Base-by-base conservation (phyloP, 2,113 vertebrate genomes). In the Colaptes auratus region DNA sequence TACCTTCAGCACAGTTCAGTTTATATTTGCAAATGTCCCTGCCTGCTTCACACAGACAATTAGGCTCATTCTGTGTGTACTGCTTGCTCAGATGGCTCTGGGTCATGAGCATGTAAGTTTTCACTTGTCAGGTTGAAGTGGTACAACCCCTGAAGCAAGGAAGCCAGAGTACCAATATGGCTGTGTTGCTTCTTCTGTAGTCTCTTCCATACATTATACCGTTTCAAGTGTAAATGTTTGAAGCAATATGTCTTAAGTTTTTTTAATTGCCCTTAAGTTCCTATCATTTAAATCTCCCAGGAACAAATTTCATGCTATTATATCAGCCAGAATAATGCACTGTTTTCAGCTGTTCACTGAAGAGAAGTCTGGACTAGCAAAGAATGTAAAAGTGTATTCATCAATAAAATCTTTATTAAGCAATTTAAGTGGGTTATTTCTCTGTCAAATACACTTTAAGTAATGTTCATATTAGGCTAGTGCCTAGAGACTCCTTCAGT, bases 11-110 rank as follows among this genome's bases (percentile, higher is more conserved):
- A 70, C 0, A 1, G 78, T 63, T 89, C 87, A 87, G 10, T 95
- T 94, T 96, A 88, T 72, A 85, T 93, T 82, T 95, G 78, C 89
- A 77, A 92, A 93, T 66, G 92, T 52, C 91, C 89, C 64, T 89
- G 84, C 69, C 78, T 88, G 42, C 86, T 92, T 89, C 86, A 71
- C 52, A 59, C 74, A 89, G 77, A 78, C 78, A 83, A 78, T 91
- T 81, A 78, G 44, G 58, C 76, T 91, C 70, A n/a, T 88, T 90
- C 79, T 82, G 39, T 23, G 33, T 16, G 65, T 15, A 35, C 61
- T 15, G 27, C 31, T 89, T 0, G 0, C 33, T 92, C 67, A 85
- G 75, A 88, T 67, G 61, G 17, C 75, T 81, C 76, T 33, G 19
- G 4, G 10, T 56, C 6, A 0, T 3, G 55, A 64, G 82, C 3